Percentiles rank a stretch among this genome's conserved stretches.
phyloP scores from a whole-genome alignment of 1,140 invertebrate genomes.

The Drosophila quadrilineata region DNA sequence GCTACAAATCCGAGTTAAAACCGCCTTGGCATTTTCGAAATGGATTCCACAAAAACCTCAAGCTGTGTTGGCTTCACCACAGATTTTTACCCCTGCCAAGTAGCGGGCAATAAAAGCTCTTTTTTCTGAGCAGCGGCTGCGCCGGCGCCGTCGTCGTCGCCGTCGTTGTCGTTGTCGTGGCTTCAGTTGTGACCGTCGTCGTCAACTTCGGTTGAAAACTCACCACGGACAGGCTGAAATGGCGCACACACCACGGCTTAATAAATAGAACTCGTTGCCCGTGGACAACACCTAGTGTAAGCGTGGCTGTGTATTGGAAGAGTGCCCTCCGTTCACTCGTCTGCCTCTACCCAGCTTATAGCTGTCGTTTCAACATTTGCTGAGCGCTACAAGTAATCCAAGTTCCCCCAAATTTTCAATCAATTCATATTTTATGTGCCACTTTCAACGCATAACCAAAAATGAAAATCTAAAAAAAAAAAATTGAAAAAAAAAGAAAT shows the following conservation, averaged over 20 bases:
- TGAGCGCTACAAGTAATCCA: conserved; percentile 53
- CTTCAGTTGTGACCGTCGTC: no score
- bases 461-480: neutral
- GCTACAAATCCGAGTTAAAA: conserved; percentile 19
- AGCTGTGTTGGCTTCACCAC: neutral
- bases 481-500: conserved; percentile 21
- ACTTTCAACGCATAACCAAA: neutral
- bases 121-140: conserved; percentile 33
- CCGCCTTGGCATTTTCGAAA: conserved; percentile 62
- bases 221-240: conserved; percentile 55
- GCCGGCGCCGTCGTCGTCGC: conserved; percentile 17
- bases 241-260: conserved; percentile 72
- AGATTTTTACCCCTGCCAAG: conserved; percentile 36
- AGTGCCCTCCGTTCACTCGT: conserved; percentile 65
- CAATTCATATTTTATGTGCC: neutral
- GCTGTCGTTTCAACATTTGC: conserved; percentile 33
- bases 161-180: no score
- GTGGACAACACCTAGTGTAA: conserved; percentile 81
- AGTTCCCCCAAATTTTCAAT: conserved; percentile 5
- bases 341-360: conserved; percentile 42
- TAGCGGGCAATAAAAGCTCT: no score
- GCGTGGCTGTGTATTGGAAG: conserved; percentile 81
- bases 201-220: conserved; percentile 19
- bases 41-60: conserved; percentile 63
- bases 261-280: conserved; percentile 81